Base-by-base conservation (phyloP, 2,113 vertebrate genomes). In the Myodes glareolus region DNA sequence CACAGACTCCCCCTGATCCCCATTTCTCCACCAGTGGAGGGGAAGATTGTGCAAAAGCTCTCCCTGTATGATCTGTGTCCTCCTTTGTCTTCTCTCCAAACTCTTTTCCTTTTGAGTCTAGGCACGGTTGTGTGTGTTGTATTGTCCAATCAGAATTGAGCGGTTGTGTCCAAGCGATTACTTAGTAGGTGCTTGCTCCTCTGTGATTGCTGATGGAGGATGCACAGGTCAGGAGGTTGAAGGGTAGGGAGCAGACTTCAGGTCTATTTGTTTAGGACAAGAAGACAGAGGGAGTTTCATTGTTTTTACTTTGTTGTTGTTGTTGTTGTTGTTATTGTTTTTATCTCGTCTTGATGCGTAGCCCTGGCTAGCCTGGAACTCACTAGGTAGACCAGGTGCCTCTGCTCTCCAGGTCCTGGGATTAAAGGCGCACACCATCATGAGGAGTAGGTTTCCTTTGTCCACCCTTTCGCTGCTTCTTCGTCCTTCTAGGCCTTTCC, bases 1-100 rank as follows among this genome's bases (percentile, higher is more conserved):
- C 5, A 7, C 11, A 39, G 4, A 14, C 9, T 2, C 42, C 25
- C 23, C 17, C 73, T 29, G 8, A n/a, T 7, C 19, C 80, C 52
- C 12, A 19, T 14, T 7, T 31, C 65, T 27, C 90, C 33, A 0
- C 19, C 27, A 9, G 7, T 1, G 13, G 5, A 29, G 16, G 12
- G 16, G n/a, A 7, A n/a, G 14, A 7, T 65, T 5, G 25, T 47
- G 73, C 55, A 7, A 31, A 33, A 76, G 5, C 23, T 55, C 17
- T 2, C 3, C 16, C 12, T n/a, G 16, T 52, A 29, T 27, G 7
- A 4, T 25, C 42, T 85, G 4, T 11, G 39, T 3, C 25, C 58
- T 33, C 16, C 10, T 73, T 39, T 25, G 9, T 10, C 31, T 0
- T 2, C 29, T 29, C 55, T 0, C 10, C 55, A 1, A 3, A 7